Evolutionary conservation across 2,797 vertebrate genomes (phyloP), one percentile per base, ranked within the genome.

Genomic region (Crypturellus tataupa): DNA sequence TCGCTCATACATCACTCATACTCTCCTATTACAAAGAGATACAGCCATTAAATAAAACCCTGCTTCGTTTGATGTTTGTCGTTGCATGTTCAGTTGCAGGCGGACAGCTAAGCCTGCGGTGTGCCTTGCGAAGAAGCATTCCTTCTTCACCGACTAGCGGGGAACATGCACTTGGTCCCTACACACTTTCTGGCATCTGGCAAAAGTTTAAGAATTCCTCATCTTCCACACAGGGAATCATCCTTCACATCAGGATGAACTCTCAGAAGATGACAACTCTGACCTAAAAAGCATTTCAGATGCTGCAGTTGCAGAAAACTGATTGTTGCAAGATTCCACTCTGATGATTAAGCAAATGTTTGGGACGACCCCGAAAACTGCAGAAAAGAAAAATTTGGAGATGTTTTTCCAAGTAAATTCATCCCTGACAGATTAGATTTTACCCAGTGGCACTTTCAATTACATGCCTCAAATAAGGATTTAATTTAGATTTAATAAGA

Each of bases 401-500:
- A 80, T 94, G 83, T 84, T 95, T 90, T 89, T 92, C 64, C 64
- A 76, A 79, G 86, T 78, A 96, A 93, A 95, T 94, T 96, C 51
- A 77, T 95, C 92, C 86, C 69, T 72, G 81, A 96, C 94, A 97
- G 92, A 95, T 94, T 92, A 96, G 84, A 91, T 94, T 97, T 96
- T 94, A 97, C 91, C 87, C 96, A 96, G 93, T 97, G 96, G 96
- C 90, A 96, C 84, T 97, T 97, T 94, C 94, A 97, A 96, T 96
- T 97, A 95, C 58, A 95, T 87, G 92, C 80, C 87, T 97, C 90
- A 96, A 97, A 94, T 96, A 96, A 96, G 89, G 86, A 94, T 94
- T 97, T 96, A 95, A 96, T 97, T 96, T 94, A 92, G 92, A 97
- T 92, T 95, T 97, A 98, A 97, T 97, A 97, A 91, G 93, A 97